Evolutionary conservation across 2,113 vertebrate species (phyloP), one percentile per base, ranked within the genome.

Genomic region (Pogonocichla stellata): DNA sequence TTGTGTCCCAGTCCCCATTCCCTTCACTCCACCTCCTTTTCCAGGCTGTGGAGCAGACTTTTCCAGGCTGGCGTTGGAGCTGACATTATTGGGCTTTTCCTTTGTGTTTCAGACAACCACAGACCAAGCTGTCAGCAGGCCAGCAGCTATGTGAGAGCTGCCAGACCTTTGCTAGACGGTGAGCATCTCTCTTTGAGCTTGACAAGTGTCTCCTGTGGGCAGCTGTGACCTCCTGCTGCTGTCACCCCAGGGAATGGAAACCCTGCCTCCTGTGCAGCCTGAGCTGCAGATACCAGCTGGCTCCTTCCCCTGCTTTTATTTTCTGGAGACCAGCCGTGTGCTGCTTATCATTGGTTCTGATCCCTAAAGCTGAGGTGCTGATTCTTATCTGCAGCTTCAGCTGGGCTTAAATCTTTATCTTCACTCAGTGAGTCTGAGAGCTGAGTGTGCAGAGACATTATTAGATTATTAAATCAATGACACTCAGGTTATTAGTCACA

Each of bases 381-480:
- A 97, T 94, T 96, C 72, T 93, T 95, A 96, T 98, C 93, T 95
- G 73, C 33, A 70, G 53, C 93, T 91, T 95, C 90, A 94, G 92
- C 48, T 2, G 2, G 86, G 87, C 86, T 97, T 94, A 94, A 91
- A 94, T 97, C 90, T 95, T 96, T 85, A 96, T 95, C 95, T 86
- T 80, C 88, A 75, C 71, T 78, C 43, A 66, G 93, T 92, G 84
- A 96, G 77, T 74, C 93, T 94, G 92, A 92, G 94, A 18, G 74
- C 96, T 97, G 97, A 97, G 95, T 91, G 90, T 88, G 95, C 94
- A 97, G 93, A 93, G 92, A 86, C 90, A 50, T 96, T 96, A 96
- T 96, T 97, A 95, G 96, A 97, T 98, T 97, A 97, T 98, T 97
- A 97, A 86, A 91, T 97, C 89, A 97, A 97, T 98, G 97, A 98